Conservation (phyloP, 1,140 invertebrate species). For the Listronotus oregonensis region DNA sequence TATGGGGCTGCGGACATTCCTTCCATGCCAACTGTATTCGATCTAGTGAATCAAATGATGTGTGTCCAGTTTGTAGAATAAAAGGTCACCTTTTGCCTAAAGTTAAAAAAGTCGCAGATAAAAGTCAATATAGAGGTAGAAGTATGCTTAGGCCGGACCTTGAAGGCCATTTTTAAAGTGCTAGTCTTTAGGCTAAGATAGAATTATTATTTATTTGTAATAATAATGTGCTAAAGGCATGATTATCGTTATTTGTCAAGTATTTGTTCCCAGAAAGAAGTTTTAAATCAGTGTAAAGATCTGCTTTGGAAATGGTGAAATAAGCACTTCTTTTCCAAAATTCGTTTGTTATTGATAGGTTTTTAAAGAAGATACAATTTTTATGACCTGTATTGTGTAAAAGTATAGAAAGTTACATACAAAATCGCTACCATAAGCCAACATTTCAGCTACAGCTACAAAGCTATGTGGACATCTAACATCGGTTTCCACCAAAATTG, state of each 20-base stretch:
- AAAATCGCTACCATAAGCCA: too few species aligned
- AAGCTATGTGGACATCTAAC: too few species aligned
- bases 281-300: too few species aligned
- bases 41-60: constrained; percentile 36
- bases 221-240: constrained; percentile 1
- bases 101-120: constrained; percentile 30
- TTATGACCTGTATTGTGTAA: too few species aligned
- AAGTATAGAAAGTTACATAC: too few species aligned
- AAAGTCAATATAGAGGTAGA: constrained; percentile 19
- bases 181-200: constrained; percentile 12
- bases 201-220: constrained; percentile 4
- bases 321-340: too few species aligned
- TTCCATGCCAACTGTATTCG: constrained; percentile 50
- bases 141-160: constrained; percentile 47
- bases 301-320: too few species aligned
- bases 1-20: constrained; percentile 52
- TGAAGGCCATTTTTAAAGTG: constrained; percentile 53
- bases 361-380: too few species aligned
- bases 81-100: constrained; percentile 37
- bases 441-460: too few species aligned
- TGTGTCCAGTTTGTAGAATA: constrained; percentile 48
- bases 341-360: too few species aligned
- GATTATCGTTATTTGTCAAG: neutral
- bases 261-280: too few species aligned
- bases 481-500: too few species aligned